phyloP scores from a whole-genome alignment of 2,113 vertebrate species.

The Odontophorus gujanensis region DNA sequence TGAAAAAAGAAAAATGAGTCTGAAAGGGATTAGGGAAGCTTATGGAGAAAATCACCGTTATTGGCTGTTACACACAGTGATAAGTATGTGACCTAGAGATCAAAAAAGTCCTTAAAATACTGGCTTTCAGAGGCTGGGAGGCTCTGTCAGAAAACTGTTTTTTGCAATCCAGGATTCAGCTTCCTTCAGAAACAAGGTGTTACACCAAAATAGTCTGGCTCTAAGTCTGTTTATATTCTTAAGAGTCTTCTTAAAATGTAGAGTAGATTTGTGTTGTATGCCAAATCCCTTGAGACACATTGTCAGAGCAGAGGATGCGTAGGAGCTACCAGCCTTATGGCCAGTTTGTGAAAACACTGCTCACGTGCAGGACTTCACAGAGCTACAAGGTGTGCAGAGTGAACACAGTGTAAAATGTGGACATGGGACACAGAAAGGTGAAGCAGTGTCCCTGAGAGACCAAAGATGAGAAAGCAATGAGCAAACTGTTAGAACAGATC shows the following conservation, averaged over 20 bases:
- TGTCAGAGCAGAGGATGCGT: not conserved
- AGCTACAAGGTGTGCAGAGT: not conserved
- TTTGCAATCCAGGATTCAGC: not conserved
- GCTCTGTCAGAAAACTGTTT: not conserved
- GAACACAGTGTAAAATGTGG: fast-evolving
- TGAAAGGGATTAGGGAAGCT: not conserved
- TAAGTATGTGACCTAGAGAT: not conserved
- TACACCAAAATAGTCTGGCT: not conserved
- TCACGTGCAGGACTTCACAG: not conserved
- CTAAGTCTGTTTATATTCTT: not conserved
- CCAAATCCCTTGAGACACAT: not conserved
- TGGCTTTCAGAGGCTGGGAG: not conserved
- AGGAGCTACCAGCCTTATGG: not conserved
- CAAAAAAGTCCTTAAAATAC: not conserved
- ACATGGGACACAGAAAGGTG: fast-evolving
- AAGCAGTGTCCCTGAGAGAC: not conserved
- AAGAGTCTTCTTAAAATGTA: not conserved
- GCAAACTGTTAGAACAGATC: not conserved
- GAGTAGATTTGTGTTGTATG: not conserved
- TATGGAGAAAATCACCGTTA: not conserved
- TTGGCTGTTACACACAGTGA: not conserved
- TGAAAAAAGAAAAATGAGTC: not conserved
- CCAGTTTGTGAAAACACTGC: not conserved
- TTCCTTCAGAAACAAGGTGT: not conserved
- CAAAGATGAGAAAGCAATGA: fast-evolving